A percentile compares a stretch with the other conserved stretches of the same genome.
Conservation (phyloP, 2,888 invertebrate species). For the Nemotelus nigrinus region DNA sequence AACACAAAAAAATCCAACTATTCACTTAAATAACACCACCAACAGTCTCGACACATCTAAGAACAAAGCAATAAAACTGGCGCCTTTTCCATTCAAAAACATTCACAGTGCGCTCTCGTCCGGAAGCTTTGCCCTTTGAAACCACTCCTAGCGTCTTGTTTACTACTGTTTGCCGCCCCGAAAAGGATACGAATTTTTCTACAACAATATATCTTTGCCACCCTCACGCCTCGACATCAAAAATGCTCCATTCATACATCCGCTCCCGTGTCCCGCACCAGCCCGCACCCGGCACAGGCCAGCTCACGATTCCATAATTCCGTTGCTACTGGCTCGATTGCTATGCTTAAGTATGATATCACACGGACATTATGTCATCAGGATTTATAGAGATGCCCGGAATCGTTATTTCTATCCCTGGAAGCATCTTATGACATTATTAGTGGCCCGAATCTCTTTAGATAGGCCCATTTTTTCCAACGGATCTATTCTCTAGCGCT, state of each 20-base stretch:
- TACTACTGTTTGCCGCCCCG: too few relatives aligned
- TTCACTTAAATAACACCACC: too few relatives aligned
- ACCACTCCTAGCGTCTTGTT: too few relatives aligned
- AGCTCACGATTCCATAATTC: slow-evolving; percentile 11
- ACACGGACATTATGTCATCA: slow-evolving; percentile 47
- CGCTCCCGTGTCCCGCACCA: background rate
- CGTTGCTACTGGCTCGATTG: slow-evolving; percentile 7
- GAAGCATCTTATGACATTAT: slow-evolving; percentile 47
- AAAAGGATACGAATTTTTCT: background rate
- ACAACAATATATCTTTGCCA: slow-evolving; percentile 11
- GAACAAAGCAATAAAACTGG: too few relatives aligned
- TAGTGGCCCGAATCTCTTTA: slow-evolving; percentile 44
- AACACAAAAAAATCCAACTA: too few relatives aligned
- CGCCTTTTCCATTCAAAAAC: too few relatives aligned
- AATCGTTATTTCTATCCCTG: slow-evolving; percentile 47
- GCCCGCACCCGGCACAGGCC: background rate
- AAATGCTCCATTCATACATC: slow-evolving; percentile 25
- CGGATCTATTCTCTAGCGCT: slow-evolving; percentile 7
- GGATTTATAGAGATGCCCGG: slow-evolving; percentile 49
- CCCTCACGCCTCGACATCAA: slow-evolving; percentile 15
- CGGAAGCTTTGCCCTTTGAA: too few relatives aligned
- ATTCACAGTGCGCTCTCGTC: too few relatives aligned
- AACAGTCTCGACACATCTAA: too few relatives aligned
- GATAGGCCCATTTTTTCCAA: slow-evolving; percentile 32
- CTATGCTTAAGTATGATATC: slow-evolving; percentile 45